Percentiles rank a stretch among this genome's conserved stretches.
These are phyloP conservation scores for Callaeas wilsoni DNA, from an alignment of 2,113 vertebrate species.

Conservation along the genomic window DNA sequence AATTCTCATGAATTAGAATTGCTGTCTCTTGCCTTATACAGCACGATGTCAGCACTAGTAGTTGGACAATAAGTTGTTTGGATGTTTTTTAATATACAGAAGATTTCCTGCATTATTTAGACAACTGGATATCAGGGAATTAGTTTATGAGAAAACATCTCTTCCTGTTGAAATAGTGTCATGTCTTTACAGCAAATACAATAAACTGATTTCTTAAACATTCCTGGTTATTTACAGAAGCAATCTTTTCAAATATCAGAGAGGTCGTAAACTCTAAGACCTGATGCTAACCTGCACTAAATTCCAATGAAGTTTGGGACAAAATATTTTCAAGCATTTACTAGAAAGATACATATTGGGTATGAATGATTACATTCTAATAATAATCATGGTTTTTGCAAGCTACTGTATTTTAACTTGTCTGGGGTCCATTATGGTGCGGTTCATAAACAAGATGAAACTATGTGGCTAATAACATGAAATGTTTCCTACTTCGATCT, in stretches of 20 bases:
- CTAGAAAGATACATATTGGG: neutral
- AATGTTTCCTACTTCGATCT: conserved; percentile 67
- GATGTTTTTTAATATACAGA: neutral
- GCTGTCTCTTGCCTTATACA: neutral
- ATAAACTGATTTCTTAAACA: neutral
- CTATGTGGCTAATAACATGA: conserved; percentile 66
- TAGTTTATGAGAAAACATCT: neutral
- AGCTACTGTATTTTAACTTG: conserved; percentile 39
- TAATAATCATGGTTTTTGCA: neutral
- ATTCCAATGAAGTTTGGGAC: neutral
- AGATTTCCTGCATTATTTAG: neutral
- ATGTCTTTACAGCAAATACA: neutral
- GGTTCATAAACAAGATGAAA: conserved; percentile 62
- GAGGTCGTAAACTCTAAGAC: neutral
- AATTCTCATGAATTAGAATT: neutral
- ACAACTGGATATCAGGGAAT: neutral
- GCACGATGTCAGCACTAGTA: accelerated
- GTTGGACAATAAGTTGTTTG: neutral
- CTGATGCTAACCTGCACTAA: neutral
- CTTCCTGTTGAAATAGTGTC: conserved; percentile 13
- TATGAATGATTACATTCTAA: neutral
- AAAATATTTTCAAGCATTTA: neutral
- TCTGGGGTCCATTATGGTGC: conserved; percentile 61
- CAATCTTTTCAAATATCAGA: neutral
- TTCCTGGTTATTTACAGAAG: neutral